phyloP scores from a whole-genome alignment of 2,888 invertebrate species.

The Luffia ferchaultella region DNA sequence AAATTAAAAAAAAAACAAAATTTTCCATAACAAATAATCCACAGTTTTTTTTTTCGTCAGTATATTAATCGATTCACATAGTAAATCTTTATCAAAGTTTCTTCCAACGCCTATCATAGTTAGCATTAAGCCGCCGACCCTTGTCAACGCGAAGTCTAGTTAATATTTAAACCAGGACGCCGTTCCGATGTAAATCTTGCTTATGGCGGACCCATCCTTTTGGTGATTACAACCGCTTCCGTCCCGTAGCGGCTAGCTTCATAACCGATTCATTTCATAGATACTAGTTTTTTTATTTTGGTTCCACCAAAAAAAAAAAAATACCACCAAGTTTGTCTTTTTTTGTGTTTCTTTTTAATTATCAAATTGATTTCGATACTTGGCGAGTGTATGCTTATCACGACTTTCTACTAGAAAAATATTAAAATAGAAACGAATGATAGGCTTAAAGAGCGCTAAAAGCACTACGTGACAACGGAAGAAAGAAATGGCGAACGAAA shows the following conservation, averaged over 20 bases:
- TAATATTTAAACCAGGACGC: background rate
- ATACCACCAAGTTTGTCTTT: no score
- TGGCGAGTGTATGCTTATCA: background rate
- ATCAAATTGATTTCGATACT: background rate
- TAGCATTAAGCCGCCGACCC: background rate
- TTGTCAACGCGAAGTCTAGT: background rate
- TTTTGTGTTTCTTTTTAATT: background rate
- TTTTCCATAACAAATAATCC: no score
- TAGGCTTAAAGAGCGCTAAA: background rate
- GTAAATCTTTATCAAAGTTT: background rate
- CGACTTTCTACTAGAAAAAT: background rate
- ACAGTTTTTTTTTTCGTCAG: no score
- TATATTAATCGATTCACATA: background rate
- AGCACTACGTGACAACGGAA: no score
- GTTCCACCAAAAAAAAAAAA: no score
- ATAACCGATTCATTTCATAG: background rate
- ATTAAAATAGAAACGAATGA: background rate
- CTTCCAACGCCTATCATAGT: background rate
- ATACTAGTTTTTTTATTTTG: no score
- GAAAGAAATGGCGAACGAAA: no score
- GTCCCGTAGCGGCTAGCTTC: background rate
- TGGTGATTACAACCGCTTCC: background rate
- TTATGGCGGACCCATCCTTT: background rate
- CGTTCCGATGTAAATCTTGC: background rate
- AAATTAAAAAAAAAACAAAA: no score